These are phyloP conservation scores for Oxyruncus cristatus DNA, from an alignment of 2,113 vertebrate genomes.

Conservation along the genomic window DNA sequence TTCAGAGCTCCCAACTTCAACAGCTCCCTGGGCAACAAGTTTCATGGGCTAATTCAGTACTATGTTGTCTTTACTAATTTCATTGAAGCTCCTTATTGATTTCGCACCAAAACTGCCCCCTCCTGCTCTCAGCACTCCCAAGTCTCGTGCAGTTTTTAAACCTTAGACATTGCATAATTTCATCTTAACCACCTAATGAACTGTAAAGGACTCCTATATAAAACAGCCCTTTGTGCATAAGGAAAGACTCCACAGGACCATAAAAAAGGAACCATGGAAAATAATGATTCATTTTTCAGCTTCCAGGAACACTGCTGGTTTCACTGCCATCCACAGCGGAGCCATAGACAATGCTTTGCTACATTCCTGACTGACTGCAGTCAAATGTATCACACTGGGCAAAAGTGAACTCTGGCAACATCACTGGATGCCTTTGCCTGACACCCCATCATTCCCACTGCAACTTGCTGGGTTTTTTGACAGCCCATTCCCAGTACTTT, in stretches of 20 bases:
- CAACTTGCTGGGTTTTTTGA: not conserved
- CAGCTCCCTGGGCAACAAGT: not conserved
- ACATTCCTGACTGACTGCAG: not conserved
- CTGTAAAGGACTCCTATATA: constrained; percentile 4
- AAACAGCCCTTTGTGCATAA: not conserved
- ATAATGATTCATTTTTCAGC: not conserved
- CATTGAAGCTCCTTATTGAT: not conserved
- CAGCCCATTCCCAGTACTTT: not conserved
- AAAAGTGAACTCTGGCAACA: not conserved
- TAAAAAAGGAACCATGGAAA: constrained; percentile 22
- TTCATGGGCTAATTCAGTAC: not conserved
- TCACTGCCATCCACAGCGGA: not conserved
- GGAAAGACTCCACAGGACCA: not conserved
- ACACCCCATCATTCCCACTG: accelerated
- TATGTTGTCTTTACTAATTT: constrained; percentile 8
- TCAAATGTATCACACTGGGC: not conserved
- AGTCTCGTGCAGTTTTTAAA: not conserved
- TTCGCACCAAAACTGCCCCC: not conserved
- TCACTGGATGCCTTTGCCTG: not conserved
- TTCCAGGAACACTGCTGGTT: not conserved
- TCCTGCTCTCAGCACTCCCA: not conserved
- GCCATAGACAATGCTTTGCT: not conserved
- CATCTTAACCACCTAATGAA: constrained; percentile 26
- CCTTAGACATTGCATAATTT: not conserved
- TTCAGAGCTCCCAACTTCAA: not conserved